Percentiles rank a stretch among this genome's conserved stretches.
Evolutionary conservation across 2,113 vertebrate genomes (phyloP).

Genomic region (Aplodontia rufa): DNA sequence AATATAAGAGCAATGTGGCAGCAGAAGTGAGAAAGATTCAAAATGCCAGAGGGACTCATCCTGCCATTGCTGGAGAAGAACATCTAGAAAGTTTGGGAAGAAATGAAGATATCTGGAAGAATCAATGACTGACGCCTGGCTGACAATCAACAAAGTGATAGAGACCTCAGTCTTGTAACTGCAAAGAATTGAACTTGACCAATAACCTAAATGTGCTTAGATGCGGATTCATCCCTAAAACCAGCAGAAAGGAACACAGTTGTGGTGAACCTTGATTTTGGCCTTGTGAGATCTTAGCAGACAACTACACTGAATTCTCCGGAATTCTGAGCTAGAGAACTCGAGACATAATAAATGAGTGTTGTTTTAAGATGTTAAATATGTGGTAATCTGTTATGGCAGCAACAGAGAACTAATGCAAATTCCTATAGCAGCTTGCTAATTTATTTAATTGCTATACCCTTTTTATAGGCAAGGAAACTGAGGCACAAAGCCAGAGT

Average conservation of each 20-base stretch:
- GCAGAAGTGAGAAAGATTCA: neutral
- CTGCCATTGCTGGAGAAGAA: neutral
- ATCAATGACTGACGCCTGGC: neutral
- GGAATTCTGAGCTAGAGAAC: neutral
- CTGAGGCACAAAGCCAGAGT: neutral
- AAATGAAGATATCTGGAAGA: neutral
- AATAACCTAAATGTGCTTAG: neutral
- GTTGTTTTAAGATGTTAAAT: neutral
- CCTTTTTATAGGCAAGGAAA: neutral
- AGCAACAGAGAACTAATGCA: neutral
- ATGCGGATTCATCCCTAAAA: neutral
- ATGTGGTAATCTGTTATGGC: neutral
- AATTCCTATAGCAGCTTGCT: neutral
- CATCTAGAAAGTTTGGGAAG: neutral
- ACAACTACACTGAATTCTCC: neutral
- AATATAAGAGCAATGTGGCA: neutral
- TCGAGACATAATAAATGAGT: neutral
- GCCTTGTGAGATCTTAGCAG: neutral
- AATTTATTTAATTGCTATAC: neutral
- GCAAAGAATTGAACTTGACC: neutral
- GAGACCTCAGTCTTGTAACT: neutral
- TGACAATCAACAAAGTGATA: neutral
- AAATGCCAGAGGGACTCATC: neutral
- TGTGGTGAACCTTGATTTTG: neutral
- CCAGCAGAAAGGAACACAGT: neutral